phyloP scores from a whole-genome alignment of 2,888 invertebrate species.

The Prenolepis imparis region DNA sequence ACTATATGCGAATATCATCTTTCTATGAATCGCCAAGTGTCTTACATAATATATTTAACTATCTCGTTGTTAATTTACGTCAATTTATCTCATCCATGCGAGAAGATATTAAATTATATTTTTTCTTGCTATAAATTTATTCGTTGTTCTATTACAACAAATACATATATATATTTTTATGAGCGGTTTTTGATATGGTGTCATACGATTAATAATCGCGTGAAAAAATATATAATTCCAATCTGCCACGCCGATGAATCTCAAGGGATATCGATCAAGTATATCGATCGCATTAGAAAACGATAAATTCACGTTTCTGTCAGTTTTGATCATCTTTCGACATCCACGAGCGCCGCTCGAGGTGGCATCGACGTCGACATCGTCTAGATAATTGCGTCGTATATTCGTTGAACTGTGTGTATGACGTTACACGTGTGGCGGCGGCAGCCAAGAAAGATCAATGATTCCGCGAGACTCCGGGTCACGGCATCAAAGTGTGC shows the following conservation, averaged over 20 bases:
- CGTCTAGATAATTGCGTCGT: constrained; percentile 67
- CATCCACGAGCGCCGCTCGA: constrained; percentile 17
- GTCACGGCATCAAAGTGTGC: not conserved
- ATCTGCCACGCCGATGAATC: not conserved
- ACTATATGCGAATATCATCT: not conserved
- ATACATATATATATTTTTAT: not conserved
- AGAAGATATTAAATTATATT: not conserved
- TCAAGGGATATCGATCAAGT: not conserved
- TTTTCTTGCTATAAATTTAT: not conserved
- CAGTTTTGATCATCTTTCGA: constrained; percentile 39
- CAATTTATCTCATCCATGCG: not conserved
- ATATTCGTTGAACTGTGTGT: constrained; percentile 43
- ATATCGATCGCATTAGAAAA: not conserved
- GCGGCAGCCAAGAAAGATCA: constrained; percentile 70
- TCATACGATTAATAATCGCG: not conserved
- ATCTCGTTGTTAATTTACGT: not conserved
- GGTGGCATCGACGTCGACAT: constrained; percentile 46
- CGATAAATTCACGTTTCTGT: not conserved
- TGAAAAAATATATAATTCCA: not conserved
- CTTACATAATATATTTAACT: not conserved
- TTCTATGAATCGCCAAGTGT: not conserved
- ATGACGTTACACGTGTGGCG: constrained; percentile 63
- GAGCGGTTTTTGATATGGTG: not conserved
- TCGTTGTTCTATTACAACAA: not conserved
- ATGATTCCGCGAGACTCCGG: constrained; percentile 71